A percentile compares a stretch with the other conserved stretches of the same genome.
phyloP scores from a whole-genome alignment of 1,140 invertebrate genomes.

The Microvelia longipes region DNA sequence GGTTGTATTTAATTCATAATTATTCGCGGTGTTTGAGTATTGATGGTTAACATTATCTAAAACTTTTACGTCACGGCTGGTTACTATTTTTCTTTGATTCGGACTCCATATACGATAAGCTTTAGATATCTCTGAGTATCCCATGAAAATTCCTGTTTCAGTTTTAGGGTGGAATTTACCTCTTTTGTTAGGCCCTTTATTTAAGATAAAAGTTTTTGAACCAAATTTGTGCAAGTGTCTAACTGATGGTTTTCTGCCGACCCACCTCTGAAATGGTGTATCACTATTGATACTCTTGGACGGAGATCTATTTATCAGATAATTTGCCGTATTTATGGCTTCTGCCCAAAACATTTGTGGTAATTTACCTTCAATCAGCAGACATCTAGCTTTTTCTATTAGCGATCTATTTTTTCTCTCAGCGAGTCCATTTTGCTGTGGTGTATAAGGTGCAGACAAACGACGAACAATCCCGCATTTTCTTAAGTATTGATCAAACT shows the following conservation, averaged over 20 bases:
- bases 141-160: background rate
- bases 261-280: constrained; percentile 19
- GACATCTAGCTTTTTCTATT: constrained; percentile 23
- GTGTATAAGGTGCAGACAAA: constrained; percentile 23
- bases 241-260: constrained; percentile 24
- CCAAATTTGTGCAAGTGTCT: constrained; percentile 23
- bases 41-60: background rate
- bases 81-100: background rate
- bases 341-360: constrained; percentile 19
- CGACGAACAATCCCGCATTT: constrained; percentile 5
- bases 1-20: background rate
- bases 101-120: background rate
- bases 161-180: background rate
- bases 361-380: constrained; percentile 20
- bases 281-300: constrained; percentile 24
- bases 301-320: constrained; percentile 30
- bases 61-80: background rate
- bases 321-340: constrained; percentile 27
- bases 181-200: background rate
- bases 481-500: constrained; percentile 6
- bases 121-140: background rate
- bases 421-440: constrained; percentile 30
- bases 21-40: background rate
- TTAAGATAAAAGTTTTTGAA: constrained; percentile 1
- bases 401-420: constrained; percentile 28